Evolutionary conservation across 2,888 invertebrate species (phyloP).

Genomic region (Lycocerus yunnanus): DNA sequence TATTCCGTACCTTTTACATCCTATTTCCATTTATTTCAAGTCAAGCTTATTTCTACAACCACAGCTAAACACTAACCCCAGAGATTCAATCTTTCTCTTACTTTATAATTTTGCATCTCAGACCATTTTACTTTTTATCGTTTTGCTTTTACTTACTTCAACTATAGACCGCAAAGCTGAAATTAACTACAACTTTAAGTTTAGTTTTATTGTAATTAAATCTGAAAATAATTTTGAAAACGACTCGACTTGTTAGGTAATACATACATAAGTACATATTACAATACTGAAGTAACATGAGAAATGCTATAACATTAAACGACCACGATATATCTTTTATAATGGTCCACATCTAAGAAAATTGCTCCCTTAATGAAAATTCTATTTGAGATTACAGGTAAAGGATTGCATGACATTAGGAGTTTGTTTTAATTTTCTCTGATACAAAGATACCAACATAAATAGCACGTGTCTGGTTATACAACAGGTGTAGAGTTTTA

Average conservation of each 20-base stretch:
- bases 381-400: conserved; percentile 11
- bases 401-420: neutral
- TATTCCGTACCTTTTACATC: neutral
- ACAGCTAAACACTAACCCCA: conserved; percentile 1
- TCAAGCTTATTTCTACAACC: conserved; percentile 4
- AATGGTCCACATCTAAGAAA: conserved; percentile 11
- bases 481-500: conserved; percentile 23
- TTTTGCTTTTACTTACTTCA: conserved; percentile 1
- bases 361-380: conserved; percentile 19
- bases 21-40: neutral
- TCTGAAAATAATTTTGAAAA: neutral
- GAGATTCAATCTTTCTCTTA: neutral
- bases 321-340: conserved; percentile 9
- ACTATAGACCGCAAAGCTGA: neutral
- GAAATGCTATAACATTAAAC: conserved; percentile 18
- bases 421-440: neutral
- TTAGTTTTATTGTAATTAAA: neutral
- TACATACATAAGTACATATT: conserved; percentile 2
- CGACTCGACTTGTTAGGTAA: neutral
- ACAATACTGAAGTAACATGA: neutral
- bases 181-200: neutral
- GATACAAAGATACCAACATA: neutral
- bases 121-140: neutral
- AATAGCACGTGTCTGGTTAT: conserved; percentile 21
- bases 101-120: neutral